A percentile compares a stretch with the other conserved stretches of the same genome.
These are phyloP conservation scores for Sylvia borin DNA, from an alignment of 2,797 vertebrate species.

Conservation along the genomic window DNA sequence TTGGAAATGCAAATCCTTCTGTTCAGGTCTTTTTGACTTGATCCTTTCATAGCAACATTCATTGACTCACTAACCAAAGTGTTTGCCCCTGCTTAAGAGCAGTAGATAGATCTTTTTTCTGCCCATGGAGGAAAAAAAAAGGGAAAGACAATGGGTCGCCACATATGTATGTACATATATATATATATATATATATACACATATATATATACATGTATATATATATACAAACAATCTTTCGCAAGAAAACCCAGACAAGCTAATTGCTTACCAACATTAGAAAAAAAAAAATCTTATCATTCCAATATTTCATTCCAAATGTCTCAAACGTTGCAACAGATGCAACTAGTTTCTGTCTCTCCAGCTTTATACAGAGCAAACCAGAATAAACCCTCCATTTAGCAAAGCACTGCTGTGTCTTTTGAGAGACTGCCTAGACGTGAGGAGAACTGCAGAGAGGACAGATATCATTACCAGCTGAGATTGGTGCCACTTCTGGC, in stretches of 20 bases:
- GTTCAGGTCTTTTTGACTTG: not conserved
- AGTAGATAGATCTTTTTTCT: not conserved
- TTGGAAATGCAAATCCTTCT: not conserved
- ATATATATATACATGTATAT: no score
- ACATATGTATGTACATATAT: not conserved
- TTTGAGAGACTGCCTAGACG: not conserved
- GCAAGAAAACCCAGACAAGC: not conserved
- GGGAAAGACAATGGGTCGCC: not conserved
- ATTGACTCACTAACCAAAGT: not conserved
- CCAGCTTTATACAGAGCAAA: not conserved
- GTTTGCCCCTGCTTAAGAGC: not conserved
- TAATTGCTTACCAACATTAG: not conserved
- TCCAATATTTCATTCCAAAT: not conserved
- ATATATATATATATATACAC: not conserved
- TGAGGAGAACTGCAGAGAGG: not conserved
- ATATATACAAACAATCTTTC: not conserved
- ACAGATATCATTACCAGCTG: conserved; percentile 15
- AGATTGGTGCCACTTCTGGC: conserved; percentile 1
- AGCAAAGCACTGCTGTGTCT: not conserved
- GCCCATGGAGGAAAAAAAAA: not conserved
- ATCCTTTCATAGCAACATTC: not conserved
- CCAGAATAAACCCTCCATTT: not conserved
- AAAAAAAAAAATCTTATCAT: not conserved
- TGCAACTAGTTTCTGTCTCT: not conserved
- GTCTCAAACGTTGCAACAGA: not conserved